Conservation (phyloP, 2,888 invertebrate species). For the Drosophila cyrtoloma region DNA sequence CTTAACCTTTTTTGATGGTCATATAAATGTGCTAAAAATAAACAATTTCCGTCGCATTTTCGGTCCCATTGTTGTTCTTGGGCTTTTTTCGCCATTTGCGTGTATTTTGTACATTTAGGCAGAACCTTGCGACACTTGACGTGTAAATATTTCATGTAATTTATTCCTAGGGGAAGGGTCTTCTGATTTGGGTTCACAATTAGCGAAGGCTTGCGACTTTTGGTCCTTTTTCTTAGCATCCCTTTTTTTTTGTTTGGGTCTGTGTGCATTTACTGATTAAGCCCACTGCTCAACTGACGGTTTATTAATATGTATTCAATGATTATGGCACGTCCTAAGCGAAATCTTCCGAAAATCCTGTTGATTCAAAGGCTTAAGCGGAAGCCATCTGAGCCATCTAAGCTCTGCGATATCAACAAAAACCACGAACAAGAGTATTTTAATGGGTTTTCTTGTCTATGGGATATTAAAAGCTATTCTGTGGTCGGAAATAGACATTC, state of each 20-base stretch:
- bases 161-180: slow-evolving; percentile 24
- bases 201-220: slow-evolving; percentile 56
- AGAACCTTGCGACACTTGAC: slow-evolving; percentile 58
- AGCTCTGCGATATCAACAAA: slow-evolving; percentile 13
- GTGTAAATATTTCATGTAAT: slow-evolving; percentile 76
- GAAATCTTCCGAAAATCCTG: slow-evolving; percentile 31
- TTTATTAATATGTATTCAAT: slow-evolving; percentile 56
- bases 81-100: slow-evolving; percentile 37
- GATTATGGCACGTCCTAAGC: slow-evolving; percentile 26
- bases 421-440: neutral
- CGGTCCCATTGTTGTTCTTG: slow-evolving; percentile 26
- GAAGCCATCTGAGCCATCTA: slow-evolving; percentile 11
- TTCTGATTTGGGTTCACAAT: slow-evolving; percentile 74
- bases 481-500: neutral
- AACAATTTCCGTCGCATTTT: slow-evolving; percentile 67
- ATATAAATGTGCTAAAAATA: slow-evolving; percentile 79
- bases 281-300: slow-evolving; percentile 3
- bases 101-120: slow-evolving; percentile 57
- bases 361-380: slow-evolving; percentile 37
- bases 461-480: neutral
- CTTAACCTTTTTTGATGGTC: slow-evolving; percentile 75
- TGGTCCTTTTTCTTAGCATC: slow-evolving; percentile 21
- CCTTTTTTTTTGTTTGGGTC: neutral
- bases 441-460: neutral
- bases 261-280: slow-evolving; percentile 17